Percentiles rank a stretch among this genome's conserved stretches.
phyloP scores from a whole-genome alignment of 2,113 vertebrate species.

The Pungitius pungitius region DNA sequence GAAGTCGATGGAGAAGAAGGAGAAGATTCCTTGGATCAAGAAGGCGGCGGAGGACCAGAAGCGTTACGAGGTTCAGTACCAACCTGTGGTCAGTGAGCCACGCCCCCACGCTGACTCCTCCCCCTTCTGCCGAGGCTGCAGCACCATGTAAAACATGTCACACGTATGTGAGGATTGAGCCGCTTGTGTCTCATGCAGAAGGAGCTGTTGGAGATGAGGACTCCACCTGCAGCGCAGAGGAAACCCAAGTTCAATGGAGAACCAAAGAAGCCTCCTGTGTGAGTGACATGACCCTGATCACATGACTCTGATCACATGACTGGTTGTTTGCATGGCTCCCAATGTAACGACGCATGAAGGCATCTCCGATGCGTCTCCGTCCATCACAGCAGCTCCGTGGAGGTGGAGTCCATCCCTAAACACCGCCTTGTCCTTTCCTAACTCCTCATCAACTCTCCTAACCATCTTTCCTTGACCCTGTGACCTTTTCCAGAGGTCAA shows the following conservation, averaged over 20 bases:
- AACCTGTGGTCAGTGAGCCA: slow-evolving; percentile 74
- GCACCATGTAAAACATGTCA: not conserved
- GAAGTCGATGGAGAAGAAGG: slow-evolving; percentile 86
- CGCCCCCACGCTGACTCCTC: not conserved
- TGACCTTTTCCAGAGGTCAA: too few species aligned
- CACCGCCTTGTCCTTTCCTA: too few species aligned
- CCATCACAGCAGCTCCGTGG: too few species aligned
- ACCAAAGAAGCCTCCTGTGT: slow-evolving; percentile 84
- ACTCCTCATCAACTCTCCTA: too few species aligned
- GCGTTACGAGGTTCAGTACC: slow-evolving; percentile 83
- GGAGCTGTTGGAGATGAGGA: slow-evolving; percentile 80
- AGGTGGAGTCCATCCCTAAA: too few species aligned
- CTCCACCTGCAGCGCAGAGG: slow-evolving; percentile 55
- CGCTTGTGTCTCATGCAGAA: slow-evolving; percentile 63
- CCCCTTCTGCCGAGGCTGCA: not conserved
- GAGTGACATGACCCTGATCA: slow-evolving; percentile 25
- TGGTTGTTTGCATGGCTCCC: too few species aligned
- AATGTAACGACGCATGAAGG: too few species aligned
- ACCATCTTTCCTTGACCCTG: too few species aligned
- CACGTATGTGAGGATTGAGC: too few species aligned
- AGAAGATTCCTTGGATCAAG: slow-evolving; percentile 87
- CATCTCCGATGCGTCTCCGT: too few species aligned
- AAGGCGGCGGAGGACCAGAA: slow-evolving; percentile 87
- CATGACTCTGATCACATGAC: too few species aligned
- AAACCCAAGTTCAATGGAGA: slow-evolving; percentile 85